A percentile compares a stretch with the other conserved stretches of the same genome.
Conservation (phyloP, 1,140 invertebrate species). For the Tigriopus japonicus region DNA sequence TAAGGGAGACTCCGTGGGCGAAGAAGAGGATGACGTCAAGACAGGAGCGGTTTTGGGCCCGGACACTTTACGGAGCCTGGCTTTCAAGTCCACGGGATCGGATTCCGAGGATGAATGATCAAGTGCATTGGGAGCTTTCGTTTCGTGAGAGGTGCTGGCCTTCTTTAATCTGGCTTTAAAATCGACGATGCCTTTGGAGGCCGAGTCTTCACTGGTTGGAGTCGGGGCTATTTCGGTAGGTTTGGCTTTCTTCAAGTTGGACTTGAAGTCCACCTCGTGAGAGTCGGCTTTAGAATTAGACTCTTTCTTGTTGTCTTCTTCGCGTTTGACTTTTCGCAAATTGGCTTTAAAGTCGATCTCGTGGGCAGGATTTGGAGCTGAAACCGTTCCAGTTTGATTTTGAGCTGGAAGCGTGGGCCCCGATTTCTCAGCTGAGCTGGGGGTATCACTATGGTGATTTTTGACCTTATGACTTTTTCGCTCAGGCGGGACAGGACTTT, state of each 20-base stretch:
- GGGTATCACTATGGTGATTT: too few relatives aligned
- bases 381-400: too few relatives aligned
- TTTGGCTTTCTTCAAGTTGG: slow-evolving; percentile 3
- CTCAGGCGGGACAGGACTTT: too few relatives aligned
- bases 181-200: background rate
- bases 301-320: background rate
- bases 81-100: background rate
- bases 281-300: background rate
- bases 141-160: background rate
- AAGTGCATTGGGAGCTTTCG: background rate
- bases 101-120: background rate
- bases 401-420: too few relatives aligned
- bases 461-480: too few relatives aligned
- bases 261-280: slow-evolving; percentile 2
- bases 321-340: slow-evolving; percentile 3
- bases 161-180: slow-evolving; percentile 7
- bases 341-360: slow-evolving; percentile 15
- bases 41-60: background rate
- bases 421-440: too few relatives aligned
- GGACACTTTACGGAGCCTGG: background rate
- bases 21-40: background rate
- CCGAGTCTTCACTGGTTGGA: background rate
- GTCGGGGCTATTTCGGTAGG: background rate
- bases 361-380: background rate
- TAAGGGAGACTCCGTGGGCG: background rate